These are phyloP conservation scores for Tenebrio molitor DNA, from an alignment of 1,140 invertebrate genomes.

Conservation along the genomic window DNA sequence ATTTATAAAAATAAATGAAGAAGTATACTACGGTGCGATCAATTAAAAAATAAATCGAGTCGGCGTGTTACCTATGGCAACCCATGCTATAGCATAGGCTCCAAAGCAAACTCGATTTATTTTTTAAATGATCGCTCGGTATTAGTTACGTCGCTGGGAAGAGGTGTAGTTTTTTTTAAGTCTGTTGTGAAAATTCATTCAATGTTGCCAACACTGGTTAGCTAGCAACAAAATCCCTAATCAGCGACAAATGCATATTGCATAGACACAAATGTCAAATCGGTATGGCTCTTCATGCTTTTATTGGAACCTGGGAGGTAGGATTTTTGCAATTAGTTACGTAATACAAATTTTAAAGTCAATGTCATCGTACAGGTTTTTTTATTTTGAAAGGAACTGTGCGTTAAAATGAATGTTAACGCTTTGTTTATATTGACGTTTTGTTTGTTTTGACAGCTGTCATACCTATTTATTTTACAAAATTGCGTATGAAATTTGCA, in stretches of 20 bases:
- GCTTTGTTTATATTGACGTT: conserved; percentile 24
- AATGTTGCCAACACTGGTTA: neutral
- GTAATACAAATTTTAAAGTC: neutral
- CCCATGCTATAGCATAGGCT: too few relatives aligned
- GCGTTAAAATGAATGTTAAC: neutral
- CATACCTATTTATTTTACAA: conserved; percentile 45
- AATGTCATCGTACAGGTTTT: too few relatives aligned
- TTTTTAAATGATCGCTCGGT: too few relatives aligned
- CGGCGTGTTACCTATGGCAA: too few relatives aligned
- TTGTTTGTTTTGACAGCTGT: conserved; percentile 44
- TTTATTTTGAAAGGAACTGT: neutral
- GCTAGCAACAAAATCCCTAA: neutral
- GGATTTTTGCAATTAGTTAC: conserved; percentile 32
- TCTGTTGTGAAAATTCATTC: too few relatives aligned
- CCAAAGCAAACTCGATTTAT: too few relatives aligned
- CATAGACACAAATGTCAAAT: conserved; percentile 38
- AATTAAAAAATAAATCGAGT: too few relatives aligned
- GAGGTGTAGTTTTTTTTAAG: too few relatives aligned
- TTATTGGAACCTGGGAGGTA: conserved; percentile 67
- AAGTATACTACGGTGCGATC: too few relatives aligned
- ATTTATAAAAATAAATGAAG: too few relatives aligned
- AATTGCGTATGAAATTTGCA: conserved; percentile 52
- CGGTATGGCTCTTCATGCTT: conserved; percentile 61
- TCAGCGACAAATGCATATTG: neutral
- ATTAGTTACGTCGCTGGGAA: neutral